phyloP scores from a whole-genome alignment of 2,888 invertebrate genomes.

The Pasiphila rectangulata region DNA sequence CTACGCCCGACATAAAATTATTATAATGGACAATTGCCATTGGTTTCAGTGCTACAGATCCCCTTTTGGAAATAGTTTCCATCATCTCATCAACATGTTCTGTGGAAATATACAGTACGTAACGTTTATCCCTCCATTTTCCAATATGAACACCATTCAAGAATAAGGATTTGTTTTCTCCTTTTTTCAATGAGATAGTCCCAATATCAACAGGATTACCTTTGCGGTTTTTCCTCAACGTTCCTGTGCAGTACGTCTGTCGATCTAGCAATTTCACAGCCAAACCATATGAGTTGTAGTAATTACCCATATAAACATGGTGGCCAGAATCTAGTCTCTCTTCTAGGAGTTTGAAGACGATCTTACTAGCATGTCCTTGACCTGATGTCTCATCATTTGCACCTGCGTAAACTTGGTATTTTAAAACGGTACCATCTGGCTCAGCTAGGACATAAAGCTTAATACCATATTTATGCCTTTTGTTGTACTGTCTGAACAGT shows the following conservation, averaged over 20 bases:
- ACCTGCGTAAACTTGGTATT: slow-evolving; percentile 9
- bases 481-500: slow-evolving; percentile 3
- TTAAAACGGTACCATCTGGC: background rate
- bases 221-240: slow-evolving; percentile 16
- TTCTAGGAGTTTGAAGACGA: slow-evolving; percentile 22
- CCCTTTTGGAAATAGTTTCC: background rate
- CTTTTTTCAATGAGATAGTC: too few species aligned
- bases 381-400: slow-evolving; percentile 16
- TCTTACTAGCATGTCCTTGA: slow-evolving; percentile 25
- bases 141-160: slow-evolving; percentile 2
- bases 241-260: slow-evolving; percentile 23
- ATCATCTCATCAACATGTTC: slow-evolving; percentile 2
- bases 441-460: slow-evolving; percentile 8
- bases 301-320: slow-evolving; percentile 24
- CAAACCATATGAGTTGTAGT: slow-evolving; percentile 21
- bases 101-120: slow-evolving; percentile 3
- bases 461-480: slow-evolving; percentile 10
- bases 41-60: slow-evolving; percentile 2
- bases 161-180: background rate
- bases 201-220: too few species aligned
- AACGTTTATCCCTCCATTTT: slow-evolving; percentile 6
- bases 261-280: slow-evolving; percentile 18
- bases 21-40: slow-evolving; percentile 2
- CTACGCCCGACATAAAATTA: slow-evolving; percentile 11
- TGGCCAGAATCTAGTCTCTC: slow-evolving; percentile 23